A percentile compares a stretch with the other conserved stretches of the same genome.
Evolutionary conservation across 2,113 vertebrate genomes (phyloP).

Genomic region (Tichodroma muraria): DNA sequence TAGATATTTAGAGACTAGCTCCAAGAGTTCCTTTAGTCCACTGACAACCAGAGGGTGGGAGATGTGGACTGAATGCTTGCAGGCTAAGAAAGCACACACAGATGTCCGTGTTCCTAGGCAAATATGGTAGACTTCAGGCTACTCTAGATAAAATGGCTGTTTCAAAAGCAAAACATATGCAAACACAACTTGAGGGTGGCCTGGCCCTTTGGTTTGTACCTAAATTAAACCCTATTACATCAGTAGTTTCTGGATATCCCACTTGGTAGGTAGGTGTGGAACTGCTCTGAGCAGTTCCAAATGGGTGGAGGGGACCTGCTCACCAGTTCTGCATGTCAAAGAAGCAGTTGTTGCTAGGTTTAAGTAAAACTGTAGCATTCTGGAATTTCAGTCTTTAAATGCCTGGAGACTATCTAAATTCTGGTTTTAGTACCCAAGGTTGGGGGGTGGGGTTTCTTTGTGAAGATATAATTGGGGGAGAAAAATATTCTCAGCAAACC

Average conservation of each 20-base stretch:
- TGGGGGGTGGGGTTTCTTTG: accelerated
- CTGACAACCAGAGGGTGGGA: not conserved
- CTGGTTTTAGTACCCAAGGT: not conserved
- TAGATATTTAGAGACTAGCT: not conserved
- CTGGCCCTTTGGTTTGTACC: not conserved
- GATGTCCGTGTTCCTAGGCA: not conserved
- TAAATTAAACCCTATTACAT: not conserved
- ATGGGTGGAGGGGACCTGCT: not conserved
- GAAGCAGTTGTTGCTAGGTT: not conserved
- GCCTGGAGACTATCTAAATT: not conserved
- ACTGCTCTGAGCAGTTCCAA: not conserved
- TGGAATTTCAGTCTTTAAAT: not conserved
- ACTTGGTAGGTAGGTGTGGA: not conserved
- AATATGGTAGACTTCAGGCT: not conserved
- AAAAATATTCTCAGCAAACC: not conserved
- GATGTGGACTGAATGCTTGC: not conserved
- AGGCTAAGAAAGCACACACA: not conserved
- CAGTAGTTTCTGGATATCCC: not conserved
- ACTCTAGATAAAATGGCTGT: not conserved
- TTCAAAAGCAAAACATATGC: not conserved
- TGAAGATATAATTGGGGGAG: not conserved
- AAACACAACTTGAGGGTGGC: not conserved
- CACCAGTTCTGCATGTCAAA: not conserved
- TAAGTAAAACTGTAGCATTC: not conserved
- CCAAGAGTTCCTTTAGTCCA: not conserved